Evolutionary conservation across 2,888 invertebrate genomes (phyloP).

Genomic region (Pristionchus fissidentatus): DNA sequence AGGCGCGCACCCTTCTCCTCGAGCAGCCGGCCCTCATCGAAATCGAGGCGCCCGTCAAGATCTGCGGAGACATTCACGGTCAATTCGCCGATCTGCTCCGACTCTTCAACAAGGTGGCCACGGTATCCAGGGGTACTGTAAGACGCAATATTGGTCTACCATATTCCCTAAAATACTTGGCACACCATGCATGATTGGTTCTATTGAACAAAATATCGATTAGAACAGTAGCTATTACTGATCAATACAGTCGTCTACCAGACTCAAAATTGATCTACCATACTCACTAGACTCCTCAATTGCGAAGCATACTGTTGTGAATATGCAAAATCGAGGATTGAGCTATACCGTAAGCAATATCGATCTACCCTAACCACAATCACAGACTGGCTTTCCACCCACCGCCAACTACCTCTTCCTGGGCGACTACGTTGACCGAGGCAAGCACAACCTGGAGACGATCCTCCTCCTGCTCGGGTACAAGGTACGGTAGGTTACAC

Average conservation of each 20-base stretch:
- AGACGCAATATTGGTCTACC: no score
- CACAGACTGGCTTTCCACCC: conserved; percentile 40
- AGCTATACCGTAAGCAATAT: no score
- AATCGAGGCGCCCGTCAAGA: conserved; percentile 56
- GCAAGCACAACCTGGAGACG: conserved; percentile 41
- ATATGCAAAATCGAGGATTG: no score
- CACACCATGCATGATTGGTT: no score
- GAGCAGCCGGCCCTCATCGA: conserved; percentile 56
- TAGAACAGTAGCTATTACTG: no score
- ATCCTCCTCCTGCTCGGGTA: conserved; percentile 38
- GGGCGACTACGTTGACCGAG: conserved; percentile 46
- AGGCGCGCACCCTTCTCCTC: conserved; percentile 53
- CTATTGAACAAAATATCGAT: no score
- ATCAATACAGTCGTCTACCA: no score
- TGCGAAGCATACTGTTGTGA: no score
- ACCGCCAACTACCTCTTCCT: conserved; percentile 47
- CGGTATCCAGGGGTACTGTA: neutral
- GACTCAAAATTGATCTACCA: no score
- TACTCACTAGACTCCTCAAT: no score
- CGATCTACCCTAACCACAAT: neutral
- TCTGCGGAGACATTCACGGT: conserved; percentile 62
- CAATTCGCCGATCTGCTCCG: conserved; percentile 61
- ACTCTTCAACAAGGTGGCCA: conserved; percentile 53
- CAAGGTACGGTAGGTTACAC: conserved; percentile 14
- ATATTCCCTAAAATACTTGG: neutral